Base-by-base conservation (phyloP, 2,888 invertebrate species). In the Melipona bicolor region DNA sequence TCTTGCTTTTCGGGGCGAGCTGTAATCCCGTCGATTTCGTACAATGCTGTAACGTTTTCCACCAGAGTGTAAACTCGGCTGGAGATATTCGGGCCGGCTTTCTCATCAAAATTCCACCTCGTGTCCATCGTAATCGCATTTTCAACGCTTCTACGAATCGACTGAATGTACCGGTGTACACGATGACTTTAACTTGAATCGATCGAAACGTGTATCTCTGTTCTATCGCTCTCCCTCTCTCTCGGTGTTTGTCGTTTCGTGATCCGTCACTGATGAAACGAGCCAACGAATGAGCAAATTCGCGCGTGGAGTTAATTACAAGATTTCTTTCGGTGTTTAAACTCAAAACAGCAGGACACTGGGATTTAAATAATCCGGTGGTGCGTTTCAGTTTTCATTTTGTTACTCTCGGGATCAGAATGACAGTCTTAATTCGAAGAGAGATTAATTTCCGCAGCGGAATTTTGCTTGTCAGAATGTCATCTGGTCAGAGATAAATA, bases 1-100 rank as follows among this genome's bases (percentile, higher is more conserved):
- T 61, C 79, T 74, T 79, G 77, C 79, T 79, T 87, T 84, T 79
- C 81, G 78, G 68, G 56, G n/a, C 70, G 76, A 81, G 64, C 61
- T 69, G 81, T 80, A 87, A 87, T 87, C 87, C 81, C 73, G 77
- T 81, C 87, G 87, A 81, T 84, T 77, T 84, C 75, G 77, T 68
- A 70, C 81, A 81, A 81, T 78, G 72, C 77, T 70, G 84, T 79
- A 81, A 72, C 79, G 84, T 90, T 90, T 89, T 85, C 68, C 86
- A 86, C 84, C 69, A 78, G 73, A 84, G 78, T 83, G 85, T 87
- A 89, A 90, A 88, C 77, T 88, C 79, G 68, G 3, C 59, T 81
- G 74, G 81, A 82, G 81, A 87, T 84, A 86, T 87, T 90, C 87
- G 86, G 76, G 81, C 74, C 71, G 78, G 77, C 68, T 77, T 87